These are phyloP conservation scores for Crypturellus tataupa DNA, from an alignment of 2,797 vertebrate species.

Conservation along the genomic window DNA sequence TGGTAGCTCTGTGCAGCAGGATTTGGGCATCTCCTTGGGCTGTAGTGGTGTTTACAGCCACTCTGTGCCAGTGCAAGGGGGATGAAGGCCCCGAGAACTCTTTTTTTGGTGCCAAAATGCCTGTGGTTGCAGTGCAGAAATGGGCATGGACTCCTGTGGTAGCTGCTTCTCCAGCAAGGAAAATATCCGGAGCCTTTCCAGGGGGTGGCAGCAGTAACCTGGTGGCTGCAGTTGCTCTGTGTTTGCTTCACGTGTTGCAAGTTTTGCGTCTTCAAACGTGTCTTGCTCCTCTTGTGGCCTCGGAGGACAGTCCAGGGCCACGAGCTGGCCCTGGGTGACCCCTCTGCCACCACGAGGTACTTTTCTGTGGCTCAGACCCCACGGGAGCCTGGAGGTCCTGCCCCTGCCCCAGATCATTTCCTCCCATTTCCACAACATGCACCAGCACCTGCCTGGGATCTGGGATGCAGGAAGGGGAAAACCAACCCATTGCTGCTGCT, in stretches of 20 bases:
- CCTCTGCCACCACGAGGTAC: no score
- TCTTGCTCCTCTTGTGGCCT: not conserved
- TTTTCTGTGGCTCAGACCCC: no score
- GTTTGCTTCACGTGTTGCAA: not conserved
- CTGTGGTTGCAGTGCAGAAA: not conserved
- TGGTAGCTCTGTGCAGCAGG: no score
- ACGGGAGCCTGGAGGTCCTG: not conserved
- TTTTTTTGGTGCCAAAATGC: not conserved
- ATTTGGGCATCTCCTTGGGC: not conserved
- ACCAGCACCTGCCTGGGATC: no score
- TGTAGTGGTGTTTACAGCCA: accelerated
- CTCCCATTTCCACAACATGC: not conserved
- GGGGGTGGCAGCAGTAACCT: slow-evolving; percentile 36
- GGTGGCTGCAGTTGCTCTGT: not conserved
- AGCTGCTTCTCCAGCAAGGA: not conserved
- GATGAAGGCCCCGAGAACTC: not conserved
- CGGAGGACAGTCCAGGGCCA: not conserved
- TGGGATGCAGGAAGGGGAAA: no score
- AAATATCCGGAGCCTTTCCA: not conserved
- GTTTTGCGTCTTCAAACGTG: not conserved
- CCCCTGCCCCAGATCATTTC: not conserved
- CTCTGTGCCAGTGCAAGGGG: no score
- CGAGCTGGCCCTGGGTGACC: no score
- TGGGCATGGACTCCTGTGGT: not conserved
- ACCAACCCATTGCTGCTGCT: no score